phyloP scores from a whole-genome alignment of 2,888 invertebrate genomes.

The Protodeltote pygarga region DNA sequence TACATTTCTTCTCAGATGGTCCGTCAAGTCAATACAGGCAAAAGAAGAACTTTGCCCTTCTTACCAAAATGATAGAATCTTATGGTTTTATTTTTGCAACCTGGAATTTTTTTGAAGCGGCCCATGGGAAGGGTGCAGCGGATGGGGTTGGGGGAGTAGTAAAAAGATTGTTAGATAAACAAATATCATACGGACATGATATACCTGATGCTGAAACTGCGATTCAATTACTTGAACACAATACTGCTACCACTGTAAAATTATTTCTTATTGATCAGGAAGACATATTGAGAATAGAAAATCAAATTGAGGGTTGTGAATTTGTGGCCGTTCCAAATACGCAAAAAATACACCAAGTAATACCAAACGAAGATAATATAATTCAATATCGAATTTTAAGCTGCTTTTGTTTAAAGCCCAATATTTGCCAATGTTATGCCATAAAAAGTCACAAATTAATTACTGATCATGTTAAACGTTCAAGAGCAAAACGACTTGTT shows the following conservation, averaged over 20 bases:
- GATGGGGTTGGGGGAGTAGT: slow-evolving; percentile 37
- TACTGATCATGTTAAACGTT: background rate
- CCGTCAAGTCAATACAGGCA: slow-evolving; percentile 11
- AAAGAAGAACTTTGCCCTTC: slow-evolving; percentile 16
- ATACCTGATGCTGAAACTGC: slow-evolving; percentile 30
- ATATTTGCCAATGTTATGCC: slow-evolving; percentile 4
- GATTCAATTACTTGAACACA: slow-evolving; percentile 5
- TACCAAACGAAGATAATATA: slow-evolving; percentile 9
- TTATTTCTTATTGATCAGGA: slow-evolving; percentile 9
- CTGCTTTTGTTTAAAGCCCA: slow-evolving; percentile 13
- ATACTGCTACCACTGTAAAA: slow-evolving; percentile 12
- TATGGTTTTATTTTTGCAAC: slow-evolving; percentile 16
- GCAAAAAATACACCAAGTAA: slow-evolving; percentile 10
- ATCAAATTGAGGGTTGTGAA: slow-evolving; percentile 1
- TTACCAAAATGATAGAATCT: slow-evolving; percentile 11
- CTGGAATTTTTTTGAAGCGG: slow-evolving; percentile 11
- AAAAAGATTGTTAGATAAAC: slow-evolving; percentile 28
- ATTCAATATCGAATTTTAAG: slow-evolving; percentile 11
- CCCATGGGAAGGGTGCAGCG: slow-evolving; percentile 22
- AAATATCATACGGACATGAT: slow-evolving; percentile 25
- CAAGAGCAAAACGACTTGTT: slow-evolving; percentile 3
- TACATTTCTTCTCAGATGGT: slow-evolving; percentile 12
- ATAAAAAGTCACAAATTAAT: slow-evolving; percentile 16
- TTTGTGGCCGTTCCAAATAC: slow-evolving; percentile 11
- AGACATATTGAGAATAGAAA: slow-evolving; percentile 3